Conservation (phyloP, 1,140 invertebrate species). For the Thalassaphorura encarpata region DNA sequence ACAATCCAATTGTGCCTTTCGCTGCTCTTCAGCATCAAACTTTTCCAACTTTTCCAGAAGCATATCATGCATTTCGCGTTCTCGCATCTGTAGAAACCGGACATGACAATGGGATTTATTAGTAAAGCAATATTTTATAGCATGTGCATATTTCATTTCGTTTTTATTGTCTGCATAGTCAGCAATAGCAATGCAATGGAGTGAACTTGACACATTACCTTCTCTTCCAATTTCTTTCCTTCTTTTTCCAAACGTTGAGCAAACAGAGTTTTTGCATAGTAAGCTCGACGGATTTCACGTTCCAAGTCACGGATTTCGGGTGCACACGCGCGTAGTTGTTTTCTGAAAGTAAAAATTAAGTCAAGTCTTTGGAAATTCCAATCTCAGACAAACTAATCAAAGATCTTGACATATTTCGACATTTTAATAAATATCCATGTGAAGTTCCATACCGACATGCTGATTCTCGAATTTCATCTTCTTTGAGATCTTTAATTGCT, state of each 20-base stretch:
- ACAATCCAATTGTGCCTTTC: slow-evolving; percentile 5
- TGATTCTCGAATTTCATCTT: slow-evolving; percentile 25
- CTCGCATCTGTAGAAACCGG: slow-evolving; percentile 9
- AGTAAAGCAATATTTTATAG: not conserved
- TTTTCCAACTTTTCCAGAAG: slow-evolving; percentile 21
- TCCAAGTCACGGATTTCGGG: slow-evolving; percentile 29
- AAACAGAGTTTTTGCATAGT: slow-evolving; percentile 30
- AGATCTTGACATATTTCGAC: not conserved
- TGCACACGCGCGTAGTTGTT: slow-evolving; percentile 24
- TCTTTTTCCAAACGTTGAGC: slow-evolving; percentile 31
- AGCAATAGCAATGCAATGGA: too few relatives aligned
- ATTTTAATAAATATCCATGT: not conserved
- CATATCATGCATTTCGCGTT: slow-evolving; percentile 23
- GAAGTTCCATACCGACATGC: slow-evolving; percentile 15
- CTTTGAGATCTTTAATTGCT: slow-evolving; percentile 19
- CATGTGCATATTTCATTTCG: not conserved
- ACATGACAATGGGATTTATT: not conserved
- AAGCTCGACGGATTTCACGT: slow-evolving; percentile 22
- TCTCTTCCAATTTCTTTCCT: slow-evolving; percentile 25
- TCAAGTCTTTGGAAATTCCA: too few relatives aligned
- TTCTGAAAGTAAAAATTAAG: slow-evolving; percentile 18
- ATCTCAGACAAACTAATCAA: too few relatives aligned
- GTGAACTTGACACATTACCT: slow-evolving; percentile 22
- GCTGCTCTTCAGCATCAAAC: slow-evolving; percentile 15
- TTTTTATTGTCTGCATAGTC: not conserved